Evolutionary conservation across 1,140 invertebrate species (phyloP).

Genomic region (Pantala flavescens): DNA sequence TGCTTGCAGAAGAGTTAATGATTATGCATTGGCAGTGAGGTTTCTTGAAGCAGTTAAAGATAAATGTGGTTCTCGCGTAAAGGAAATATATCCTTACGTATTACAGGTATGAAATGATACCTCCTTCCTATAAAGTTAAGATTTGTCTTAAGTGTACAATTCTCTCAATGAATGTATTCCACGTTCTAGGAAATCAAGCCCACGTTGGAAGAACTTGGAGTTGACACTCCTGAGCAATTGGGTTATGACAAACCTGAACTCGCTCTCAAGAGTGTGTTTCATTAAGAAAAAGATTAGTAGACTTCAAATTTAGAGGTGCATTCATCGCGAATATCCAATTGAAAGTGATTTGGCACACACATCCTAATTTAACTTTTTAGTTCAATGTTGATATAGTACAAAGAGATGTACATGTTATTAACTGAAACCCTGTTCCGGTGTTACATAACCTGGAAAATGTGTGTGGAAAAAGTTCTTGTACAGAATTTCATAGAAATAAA

Average conservation of each 20-base stretch:
- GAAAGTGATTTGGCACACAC: background rate
- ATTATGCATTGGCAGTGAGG: constrained; percentile 82
- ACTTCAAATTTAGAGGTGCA: too few relatives aligned
- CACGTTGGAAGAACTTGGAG: constrained; percentile 84
- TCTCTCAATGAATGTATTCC: background rate
- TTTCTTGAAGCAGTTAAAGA: constrained; percentile 85
- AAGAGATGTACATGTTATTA: background rate
- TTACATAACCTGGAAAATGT: background rate
- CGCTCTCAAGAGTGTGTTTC: constrained; percentile 61
- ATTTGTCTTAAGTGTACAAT: background rate
- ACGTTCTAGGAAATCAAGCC: constrained; percentile 74
- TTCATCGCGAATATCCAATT: too few relatives aligned
- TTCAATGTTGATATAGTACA: constrained; percentile 1
- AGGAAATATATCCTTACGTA: constrained; percentile 84
- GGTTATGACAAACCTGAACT: constrained; percentile 97
- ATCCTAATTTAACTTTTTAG: background rate
- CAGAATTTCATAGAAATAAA: constrained; percentile 10
- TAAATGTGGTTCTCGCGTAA: constrained; percentile 72
- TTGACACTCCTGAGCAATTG: constrained; percentile 88
- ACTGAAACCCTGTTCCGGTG: background rate
- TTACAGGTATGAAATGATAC: constrained; percentile 36
- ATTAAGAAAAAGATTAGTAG: constrained; percentile 34
- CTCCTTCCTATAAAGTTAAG: background rate
- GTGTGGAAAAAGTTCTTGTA: background rate
- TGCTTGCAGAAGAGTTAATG: constrained; percentile 88